Conservation (phyloP, 2,797 vertebrate genomes). For the Telmatherina bonti region DNA sequence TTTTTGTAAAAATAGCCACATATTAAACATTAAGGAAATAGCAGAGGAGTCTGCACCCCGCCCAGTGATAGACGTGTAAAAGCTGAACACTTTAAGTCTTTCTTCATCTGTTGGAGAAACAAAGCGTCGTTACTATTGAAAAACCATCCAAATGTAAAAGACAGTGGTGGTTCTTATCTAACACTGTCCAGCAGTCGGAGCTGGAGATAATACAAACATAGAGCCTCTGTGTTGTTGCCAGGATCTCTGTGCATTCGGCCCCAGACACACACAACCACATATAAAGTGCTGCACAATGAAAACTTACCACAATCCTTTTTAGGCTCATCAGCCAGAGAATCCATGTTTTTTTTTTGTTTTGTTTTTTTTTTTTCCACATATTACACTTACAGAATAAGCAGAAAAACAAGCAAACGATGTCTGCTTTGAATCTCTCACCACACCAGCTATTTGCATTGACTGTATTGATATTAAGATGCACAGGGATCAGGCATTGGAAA, state of each 20-base stretch:
- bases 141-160: constrained; percentile 52
- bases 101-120: constrained; percentile 48
- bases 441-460: constrained; percentile 43
- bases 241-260: constrained; percentile 33
- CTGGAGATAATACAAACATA: constrained; percentile 69
- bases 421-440: constrained; percentile 32
- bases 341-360: constrained; percentile 42
- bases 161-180: constrained; percentile 62
- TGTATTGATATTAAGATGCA: constrained; percentile 55
- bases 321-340: constrained; percentile 44
- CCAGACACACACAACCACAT: constrained; percentile 36
- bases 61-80: constrained; percentile 26
- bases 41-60: constrained; percentile 14
- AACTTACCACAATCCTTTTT: constrained; percentile 42
- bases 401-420: constrained; percentile 42
- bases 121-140: constrained; percentile 51
- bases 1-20: constrained; percentile 16
- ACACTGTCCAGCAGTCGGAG: constrained; percentile 50
- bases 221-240: constrained; percentile 61
- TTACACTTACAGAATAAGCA: constrained; percentile 48
- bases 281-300: constrained; percentile 40
- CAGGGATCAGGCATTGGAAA: constrained; percentile 35
- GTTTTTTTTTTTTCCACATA: too few relatives aligned
- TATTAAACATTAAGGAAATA: constrained; percentile 29
- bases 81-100: constrained; percentile 54